Evolutionary conservation across 2,113 vertebrate genomes (phyloP).

Genomic region (Podarcis muralis): DNA sequence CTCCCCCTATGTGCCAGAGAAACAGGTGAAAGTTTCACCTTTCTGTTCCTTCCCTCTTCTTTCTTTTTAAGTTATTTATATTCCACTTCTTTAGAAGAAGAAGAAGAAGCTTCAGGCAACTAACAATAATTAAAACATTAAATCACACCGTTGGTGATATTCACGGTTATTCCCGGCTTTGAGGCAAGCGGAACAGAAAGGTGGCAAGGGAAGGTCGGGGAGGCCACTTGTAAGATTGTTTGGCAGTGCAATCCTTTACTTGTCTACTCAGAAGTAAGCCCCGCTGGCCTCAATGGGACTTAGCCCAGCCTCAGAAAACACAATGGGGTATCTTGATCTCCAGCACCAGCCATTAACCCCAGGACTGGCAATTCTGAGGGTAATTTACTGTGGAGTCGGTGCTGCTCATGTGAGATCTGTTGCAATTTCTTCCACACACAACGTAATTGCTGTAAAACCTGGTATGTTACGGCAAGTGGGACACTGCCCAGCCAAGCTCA

Average conservation of each 20-base stretch:
- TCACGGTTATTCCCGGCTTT: not conserved
- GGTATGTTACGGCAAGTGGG: too few species aligned
- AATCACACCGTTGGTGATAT: not conserved
- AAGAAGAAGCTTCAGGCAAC: not conserved
- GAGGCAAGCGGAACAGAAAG: not conserved
- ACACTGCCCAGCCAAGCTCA: too few species aligned
- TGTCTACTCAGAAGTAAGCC: not conserved
- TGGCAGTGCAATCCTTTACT: not conserved
- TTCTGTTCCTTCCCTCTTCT: not conserved
- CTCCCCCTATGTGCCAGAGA: not conserved
- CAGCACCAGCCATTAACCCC: not conserved
- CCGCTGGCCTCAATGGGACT: too few species aligned
- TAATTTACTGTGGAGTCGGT: too few species aligned
- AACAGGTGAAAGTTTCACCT: not conserved
- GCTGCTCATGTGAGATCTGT: too few species aligned
- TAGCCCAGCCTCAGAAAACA: too few species aligned
- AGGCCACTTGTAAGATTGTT: not conserved
- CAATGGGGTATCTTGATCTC: not conserved
- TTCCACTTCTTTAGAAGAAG: not conserved
- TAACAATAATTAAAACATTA: slow-evolving; percentile 25
- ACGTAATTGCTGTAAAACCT: too few species aligned
- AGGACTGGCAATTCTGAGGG: not conserved
- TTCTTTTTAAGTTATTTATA: not conserved
- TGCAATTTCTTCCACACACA: too few species aligned
- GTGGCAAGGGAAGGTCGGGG: not conserved